Percentiles rank a stretch among this genome's conserved stretches.
Evolutionary conservation across 1,140 invertebrate genomes (phyloP).

Genomic region (Venustaconcha ellipsiformis): DNA sequence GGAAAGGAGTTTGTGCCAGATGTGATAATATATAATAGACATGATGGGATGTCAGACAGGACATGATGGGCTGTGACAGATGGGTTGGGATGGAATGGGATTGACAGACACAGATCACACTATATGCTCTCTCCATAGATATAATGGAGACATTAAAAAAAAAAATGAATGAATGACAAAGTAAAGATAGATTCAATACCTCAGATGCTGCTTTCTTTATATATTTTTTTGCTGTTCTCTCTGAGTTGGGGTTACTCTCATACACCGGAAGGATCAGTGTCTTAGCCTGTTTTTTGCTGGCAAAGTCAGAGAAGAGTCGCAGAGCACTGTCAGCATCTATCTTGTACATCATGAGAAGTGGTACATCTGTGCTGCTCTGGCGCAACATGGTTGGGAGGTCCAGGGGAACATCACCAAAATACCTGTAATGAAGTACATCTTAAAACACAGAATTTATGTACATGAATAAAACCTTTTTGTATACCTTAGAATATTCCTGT

Average conservation of each 20-base stretch:
- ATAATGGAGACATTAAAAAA: neutral
- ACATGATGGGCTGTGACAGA: too few species aligned
- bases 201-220: conserved; percentile 61
- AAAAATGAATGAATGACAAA: neutral
- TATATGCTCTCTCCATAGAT: too few species aligned
- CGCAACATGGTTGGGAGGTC: conserved; percentile 54
- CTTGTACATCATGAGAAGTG: conserved; percentile 61
- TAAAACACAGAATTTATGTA: too few species aligned
- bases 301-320: conserved; percentile 62
- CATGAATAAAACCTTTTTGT: too few species aligned
- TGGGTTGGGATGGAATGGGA: too few species aligned
- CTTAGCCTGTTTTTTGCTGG: conserved; percentile 55
- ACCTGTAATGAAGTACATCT: conserved; percentile 35
- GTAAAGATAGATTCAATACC: conserved; percentile 34
- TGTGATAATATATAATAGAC: too few species aligned
- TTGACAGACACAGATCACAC: too few species aligned
- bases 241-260: conserved; percentile 49
- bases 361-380: conserved; percentile 58
- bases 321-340: conserved; percentile 55
- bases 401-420: conserved; percentile 49
- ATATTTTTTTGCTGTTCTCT: conserved; percentile 56
- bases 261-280: conserved; percentile 54
- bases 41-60: too few species aligned
- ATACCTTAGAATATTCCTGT: too few species aligned
- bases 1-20: too few species aligned